phyloP scores from a whole-genome alignment of 2,113 vertebrate species.

The Perognathus longimembris region DNA sequence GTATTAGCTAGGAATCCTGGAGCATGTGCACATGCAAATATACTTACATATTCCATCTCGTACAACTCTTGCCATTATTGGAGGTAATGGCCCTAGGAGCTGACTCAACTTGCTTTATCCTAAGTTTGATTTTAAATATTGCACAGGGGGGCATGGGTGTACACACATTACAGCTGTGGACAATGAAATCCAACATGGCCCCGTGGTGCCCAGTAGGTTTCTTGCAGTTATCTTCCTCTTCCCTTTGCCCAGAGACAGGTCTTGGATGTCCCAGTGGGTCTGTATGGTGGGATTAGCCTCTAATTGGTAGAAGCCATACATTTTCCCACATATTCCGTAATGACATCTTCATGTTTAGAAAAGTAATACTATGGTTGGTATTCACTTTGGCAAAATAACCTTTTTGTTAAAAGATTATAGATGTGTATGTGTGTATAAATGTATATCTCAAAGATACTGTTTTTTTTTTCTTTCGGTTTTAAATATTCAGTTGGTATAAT shows the following conservation, averaged over 20 bases:
- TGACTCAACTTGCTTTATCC: background rate
- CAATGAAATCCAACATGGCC: background rate
- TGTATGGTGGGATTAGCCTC: background rate
- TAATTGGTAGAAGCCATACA: background rate
- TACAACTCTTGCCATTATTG: background rate
- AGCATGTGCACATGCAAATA: too few relatives aligned
- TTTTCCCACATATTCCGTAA: background rate
- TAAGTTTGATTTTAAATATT: background rate
- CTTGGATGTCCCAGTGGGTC: background rate
- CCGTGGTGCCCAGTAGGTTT: background rate
- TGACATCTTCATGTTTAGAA: background rate
- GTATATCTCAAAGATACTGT: constrained; percentile 55
- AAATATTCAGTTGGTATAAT: constrained; percentile 38
- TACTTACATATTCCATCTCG: background rate
- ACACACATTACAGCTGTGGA: background rate
- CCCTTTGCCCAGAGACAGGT: background rate
- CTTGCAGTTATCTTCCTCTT: background rate
- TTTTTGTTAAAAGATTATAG: constrained; percentile 54
- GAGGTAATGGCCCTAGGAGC: background rate
- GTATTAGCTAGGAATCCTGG: background rate
- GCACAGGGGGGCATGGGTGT: background rate
- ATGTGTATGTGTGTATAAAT: background rate
- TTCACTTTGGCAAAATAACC: constrained; percentile 19
- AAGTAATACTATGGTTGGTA: background rate
- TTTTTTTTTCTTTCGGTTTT: background rate